Conservation (phyloP, 1,140 invertebrate genomes). For the Galleria mellonella region DNA sequence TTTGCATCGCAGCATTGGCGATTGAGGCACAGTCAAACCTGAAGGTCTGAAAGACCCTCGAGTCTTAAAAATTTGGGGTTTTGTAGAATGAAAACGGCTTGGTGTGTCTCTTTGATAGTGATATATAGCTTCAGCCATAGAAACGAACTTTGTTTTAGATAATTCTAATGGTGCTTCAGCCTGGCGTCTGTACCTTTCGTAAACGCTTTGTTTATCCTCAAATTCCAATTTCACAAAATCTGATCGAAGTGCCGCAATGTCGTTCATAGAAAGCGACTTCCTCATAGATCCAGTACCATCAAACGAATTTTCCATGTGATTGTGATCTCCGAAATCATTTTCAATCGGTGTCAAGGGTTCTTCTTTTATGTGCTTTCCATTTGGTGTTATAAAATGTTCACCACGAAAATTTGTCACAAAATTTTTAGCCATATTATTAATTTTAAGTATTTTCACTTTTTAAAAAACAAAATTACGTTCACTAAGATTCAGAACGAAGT, state of each 20-base stretch:
- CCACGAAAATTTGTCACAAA: conserved; percentile 53
- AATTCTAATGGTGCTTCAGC: conserved; percentile 28
- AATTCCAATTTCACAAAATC: conserved; percentile 41
- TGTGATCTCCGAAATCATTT: conserved; percentile 43
- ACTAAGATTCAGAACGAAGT: background rate
- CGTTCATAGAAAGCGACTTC: conserved; percentile 61
- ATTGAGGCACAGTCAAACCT: conserved; percentile 48
- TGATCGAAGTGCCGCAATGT: conserved; percentile 39
- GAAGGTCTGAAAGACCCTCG: conserved; percentile 15
- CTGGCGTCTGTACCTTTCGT: conserved; percentile 27
- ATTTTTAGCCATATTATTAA: conserved; percentile 36
- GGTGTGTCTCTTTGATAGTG: conserved; percentile 62
- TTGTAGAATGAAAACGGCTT: conserved; percentile 46
- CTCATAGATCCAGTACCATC: conserved; percentile 34
- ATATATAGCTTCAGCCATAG: conserved; percentile 63
- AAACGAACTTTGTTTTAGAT: conserved; percentile 58
- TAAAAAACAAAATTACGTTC: conserved; percentile 2
- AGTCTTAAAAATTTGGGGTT: conserved; percentile 30
- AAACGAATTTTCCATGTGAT: conserved; percentile 28
- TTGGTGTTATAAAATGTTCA: conserved; percentile 42
- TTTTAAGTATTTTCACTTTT: conserved; percentile 4
- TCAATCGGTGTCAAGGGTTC: conserved; percentile 47
- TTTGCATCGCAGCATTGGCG: conserved; percentile 55
- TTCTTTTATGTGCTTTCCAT: conserved; percentile 43
- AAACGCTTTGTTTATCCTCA: conserved; percentile 24